These are phyloP conservation scores for Ypsolopha scabrella DNA, from an alignment of 2,888 invertebrate species.

Conservation along the genomic window DNA sequence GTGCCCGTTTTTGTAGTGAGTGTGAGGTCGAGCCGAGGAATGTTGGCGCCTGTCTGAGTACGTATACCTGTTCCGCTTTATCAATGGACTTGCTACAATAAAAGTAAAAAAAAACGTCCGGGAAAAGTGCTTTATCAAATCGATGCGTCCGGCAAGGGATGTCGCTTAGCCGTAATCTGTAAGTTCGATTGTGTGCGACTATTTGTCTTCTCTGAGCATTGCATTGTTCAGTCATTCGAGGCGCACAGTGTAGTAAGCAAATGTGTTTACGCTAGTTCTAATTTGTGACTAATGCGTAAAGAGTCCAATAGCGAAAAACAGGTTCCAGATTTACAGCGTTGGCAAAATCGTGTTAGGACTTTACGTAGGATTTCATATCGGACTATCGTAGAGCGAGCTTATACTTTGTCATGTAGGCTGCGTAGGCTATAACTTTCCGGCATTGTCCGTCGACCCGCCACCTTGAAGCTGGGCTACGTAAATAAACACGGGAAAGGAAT, in stretches of 20 bases:
- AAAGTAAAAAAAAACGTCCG: conserved; percentile 40
- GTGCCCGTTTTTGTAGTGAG: conserved; percentile 67
- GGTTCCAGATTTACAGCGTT: too few species aligned
- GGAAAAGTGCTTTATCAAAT: conserved; percentile 64
- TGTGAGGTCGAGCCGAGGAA: conserved; percentile 69
- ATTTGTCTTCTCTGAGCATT: conserved; percentile 1
- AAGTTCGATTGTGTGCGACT: conserved; percentile 4
- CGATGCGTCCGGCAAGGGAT: conserved; percentile 60
- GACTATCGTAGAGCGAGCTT: too few species aligned
- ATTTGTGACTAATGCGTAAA: too few species aligned
- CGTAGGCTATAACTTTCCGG: conserved; percentile 46
- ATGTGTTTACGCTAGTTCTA: background rate
- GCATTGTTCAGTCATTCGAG: background rate
- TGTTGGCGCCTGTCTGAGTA: conserved; percentile 71
- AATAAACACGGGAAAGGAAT: conserved; percentile 43
- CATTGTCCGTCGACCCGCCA: conserved; percentile 47
- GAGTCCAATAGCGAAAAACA: too few species aligned
- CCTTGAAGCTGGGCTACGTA: conserved; percentile 48
- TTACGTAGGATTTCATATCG: too few species aligned
- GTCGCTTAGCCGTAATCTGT: conserved; percentile 30
- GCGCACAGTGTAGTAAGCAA: background rate
- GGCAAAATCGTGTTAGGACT: too few species aligned
- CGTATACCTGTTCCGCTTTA: conserved; percentile 67
- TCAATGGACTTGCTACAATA: conserved; percentile 65
- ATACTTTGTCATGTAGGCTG: background rate